A percentile compares a stretch with the other conserved stretches of the same genome.
phyloP scores from a whole-genome alignment of 2,113 vertebrate species.

The Meles meles region DNA sequence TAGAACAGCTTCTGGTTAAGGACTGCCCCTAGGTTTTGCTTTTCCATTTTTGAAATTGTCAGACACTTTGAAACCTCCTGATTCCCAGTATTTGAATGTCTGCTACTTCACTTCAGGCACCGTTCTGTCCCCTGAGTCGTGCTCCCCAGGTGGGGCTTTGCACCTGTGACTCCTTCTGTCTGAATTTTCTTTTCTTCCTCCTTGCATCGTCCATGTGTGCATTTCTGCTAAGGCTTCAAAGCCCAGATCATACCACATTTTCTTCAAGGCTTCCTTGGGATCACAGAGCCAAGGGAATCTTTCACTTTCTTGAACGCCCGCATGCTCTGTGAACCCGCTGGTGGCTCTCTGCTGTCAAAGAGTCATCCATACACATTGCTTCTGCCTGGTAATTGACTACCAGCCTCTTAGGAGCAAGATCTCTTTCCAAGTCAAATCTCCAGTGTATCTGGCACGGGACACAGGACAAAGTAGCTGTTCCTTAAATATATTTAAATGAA shows the following conservation, averaged over 20 bases:
- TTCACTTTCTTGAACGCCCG: neutral
- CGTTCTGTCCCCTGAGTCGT: neutral
- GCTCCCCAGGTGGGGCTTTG: neutral
- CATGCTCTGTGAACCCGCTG: rapidly evolving
- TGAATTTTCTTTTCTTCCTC: neutral
- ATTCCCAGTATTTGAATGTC: neutral
- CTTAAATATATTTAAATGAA: neutral
- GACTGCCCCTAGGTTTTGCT: too few relatives aligned
- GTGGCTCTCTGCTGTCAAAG: neutral
- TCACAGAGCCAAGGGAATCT: rapidly evolving
- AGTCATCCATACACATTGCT: rapidly evolving
- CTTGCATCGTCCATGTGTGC: neutral
- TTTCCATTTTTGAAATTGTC: neutral
- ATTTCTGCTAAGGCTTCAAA: neutral
- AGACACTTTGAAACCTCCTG: neutral
- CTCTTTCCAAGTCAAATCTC: neutral
- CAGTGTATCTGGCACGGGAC: neutral
- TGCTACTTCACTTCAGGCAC: neutral
- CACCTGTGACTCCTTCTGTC: neutral
- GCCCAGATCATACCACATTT: too few relatives aligned
- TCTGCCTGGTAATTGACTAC: neutral
- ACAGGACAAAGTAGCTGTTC: neutral
- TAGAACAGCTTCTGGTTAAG: neutral
- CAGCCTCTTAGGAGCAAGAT: neutral
- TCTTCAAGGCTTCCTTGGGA: neutral